Conservation (phyloP, 35 echinoderm and acorn worm species). For the Antedon bifida region DNA sequence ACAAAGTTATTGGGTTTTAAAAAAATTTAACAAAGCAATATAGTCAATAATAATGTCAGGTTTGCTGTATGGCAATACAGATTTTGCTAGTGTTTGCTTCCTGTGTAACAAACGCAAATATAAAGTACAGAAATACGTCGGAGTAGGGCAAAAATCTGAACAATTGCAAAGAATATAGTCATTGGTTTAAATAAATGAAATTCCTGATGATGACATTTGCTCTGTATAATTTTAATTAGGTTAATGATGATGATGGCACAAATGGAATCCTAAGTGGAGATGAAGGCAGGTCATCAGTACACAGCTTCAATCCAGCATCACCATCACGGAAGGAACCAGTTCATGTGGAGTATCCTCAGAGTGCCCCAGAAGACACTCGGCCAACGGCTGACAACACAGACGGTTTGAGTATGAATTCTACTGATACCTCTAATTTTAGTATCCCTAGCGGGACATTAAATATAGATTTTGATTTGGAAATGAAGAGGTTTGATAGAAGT, state of each 20-base stretch:
- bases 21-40: too few species aligned
- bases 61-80: too few species aligned
- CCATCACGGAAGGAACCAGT: background rate
- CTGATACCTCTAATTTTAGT: slow-evolving; percentile 25
- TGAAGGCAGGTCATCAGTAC: background rate
- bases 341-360: slow-evolving; percentile 6
- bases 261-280: background rate
- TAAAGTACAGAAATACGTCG: too few species aligned
- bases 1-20: too few species aligned
- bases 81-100: too few species aligned
- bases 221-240: background rate
- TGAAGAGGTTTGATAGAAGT: slow-evolving; percentile 1
- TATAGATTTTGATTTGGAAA: slow-evolving; percentile 28
- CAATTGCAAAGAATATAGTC: too few species aligned
- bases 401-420: slow-evolving; percentile 62
- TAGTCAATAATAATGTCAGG: too few species aligned
- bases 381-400: slow-evolving; percentile 13
- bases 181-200: too few species aligned
- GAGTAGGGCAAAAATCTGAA: too few species aligned
- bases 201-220: too few species aligned
- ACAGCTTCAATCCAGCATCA: background rate
- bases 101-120: too few species aligned
- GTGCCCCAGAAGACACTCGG: slow-evolving; percentile 11
- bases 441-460: slow-evolving; percentile 29
- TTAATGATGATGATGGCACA: background rate